Evolutionary conservation across 2,888 invertebrate genomes (phyloP), one percentile per base, ranked within the genome.

Genomic region (Drosophila yooni): DNA sequence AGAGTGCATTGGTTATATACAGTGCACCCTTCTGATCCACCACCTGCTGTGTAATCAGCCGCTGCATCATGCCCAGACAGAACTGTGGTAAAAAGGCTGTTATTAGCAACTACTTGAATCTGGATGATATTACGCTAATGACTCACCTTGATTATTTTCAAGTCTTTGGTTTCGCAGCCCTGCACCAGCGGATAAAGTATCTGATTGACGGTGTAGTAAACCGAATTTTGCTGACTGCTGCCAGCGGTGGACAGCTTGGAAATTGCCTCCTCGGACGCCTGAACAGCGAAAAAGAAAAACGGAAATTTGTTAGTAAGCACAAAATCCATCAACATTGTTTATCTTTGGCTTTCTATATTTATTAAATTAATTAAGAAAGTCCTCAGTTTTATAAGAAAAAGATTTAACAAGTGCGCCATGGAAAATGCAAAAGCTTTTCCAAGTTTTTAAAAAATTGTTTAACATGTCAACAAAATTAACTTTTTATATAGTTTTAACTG

Each of bases 191-290:
- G 99, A 93, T 99, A 98, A 69, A 99, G 94, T 84, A 99, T 97
- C 94, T 99, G 99, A 92, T 97, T 97, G 73, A 98, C 97, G 29
- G 98, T 96, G 92, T 97, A 97, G 91, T 96, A 96, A 64, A 98
- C 94, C n/a, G 97, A 96, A 81, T 96, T 95, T 92, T 97, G 96
- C 13, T 96, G 96, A 88, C 96, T 96, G 82, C 95, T 95, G 48
- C 96, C 94, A 15, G 97, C 96, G 84, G 96, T 95, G 75, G 97
- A 95, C 56, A 99, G 93, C 93, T 98, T 99, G 71, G 97, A 95
- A 88, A 99, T 97, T 57, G 98, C 98, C 94, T 99, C 97, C 93
- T 99, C 99, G 91, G 99, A 98, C 72, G 99, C 97, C 98, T 99
- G 92, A 11, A 77, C 31, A 38, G 61, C 21, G n/a, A 13, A 34